Base-by-base conservation (phyloP, 2,797 vertebrate species). In the Simalia tracyae region DNA sequence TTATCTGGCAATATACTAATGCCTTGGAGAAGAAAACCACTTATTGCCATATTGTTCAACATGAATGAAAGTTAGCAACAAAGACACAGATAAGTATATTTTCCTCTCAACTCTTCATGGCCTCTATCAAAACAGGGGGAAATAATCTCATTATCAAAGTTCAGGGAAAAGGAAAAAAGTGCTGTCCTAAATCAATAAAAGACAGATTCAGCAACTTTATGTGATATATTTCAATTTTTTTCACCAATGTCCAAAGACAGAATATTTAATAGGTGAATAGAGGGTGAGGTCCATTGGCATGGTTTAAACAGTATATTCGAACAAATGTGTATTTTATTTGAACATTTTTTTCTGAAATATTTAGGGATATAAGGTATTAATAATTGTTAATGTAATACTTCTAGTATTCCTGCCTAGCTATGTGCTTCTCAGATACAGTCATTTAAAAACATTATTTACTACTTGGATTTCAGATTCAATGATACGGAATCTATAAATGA, bases 31-130 rank as follows among this genome's bases (percentile, higher is more conserved):
- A 90, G 56, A 90, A 95, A 93, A 19, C 22, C 90, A 86, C 91
- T 91, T 92, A 90, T 60, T 88, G 63, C 90, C 22, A 36, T 60
- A 68, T 88, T 87, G 93, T 93, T 93, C 85, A 59, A 91, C 93
- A 89, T 31, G 89, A 93, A 93, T 81, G 57, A 91, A 63, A 28
- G n/a, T 17, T 91, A 94, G 86, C 84, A 88, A 63, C n/a, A 90
- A 86, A 0, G 87, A 56, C 31, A 94, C 60, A 60, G 31, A 91
- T 86, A 93, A 90, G n/a, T 91, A 63, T 91, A 28, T 42, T 89
- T 89, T 86, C n/a, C 26, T 72, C 84, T 86, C 87, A 57, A 89
- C 19, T 60, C 54, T 61, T 89, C 0, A 0, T 24, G 17, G 46
- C 46, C 87, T 59, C 87, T 90, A 68, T 68, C 31, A 76, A 15